Evolutionary conservation across 1,140 invertebrate species (phyloP).

Genomic region (Listronotus bonariensis): DNA sequence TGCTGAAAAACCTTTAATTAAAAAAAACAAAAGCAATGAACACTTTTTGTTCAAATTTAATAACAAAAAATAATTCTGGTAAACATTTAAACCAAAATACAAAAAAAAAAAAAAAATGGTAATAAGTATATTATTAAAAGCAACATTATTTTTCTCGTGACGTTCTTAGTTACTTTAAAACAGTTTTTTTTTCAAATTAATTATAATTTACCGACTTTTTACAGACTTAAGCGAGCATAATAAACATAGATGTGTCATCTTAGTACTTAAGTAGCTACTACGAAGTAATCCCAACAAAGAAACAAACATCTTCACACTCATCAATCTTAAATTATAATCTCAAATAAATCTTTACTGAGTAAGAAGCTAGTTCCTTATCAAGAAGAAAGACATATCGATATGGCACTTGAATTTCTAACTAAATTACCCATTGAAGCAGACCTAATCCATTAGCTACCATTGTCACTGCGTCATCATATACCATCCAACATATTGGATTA

Average conservation of each 20-base stretch:
- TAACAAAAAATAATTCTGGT: too few relatives aligned
- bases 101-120: too few relatives aligned
- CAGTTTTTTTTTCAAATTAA: neutral
- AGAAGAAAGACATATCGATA: conserved; percentile 34
- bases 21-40: too few relatives aligned
- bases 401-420: conserved; percentile 34
- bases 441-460: conserved; percentile 39
- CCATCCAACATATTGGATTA: conserved; percentile 34
- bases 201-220: neutral
- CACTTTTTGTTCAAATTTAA: too few relatives aligned
- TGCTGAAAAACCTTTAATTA: too few relatives aligned
- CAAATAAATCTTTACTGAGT: conserved; percentile 20
- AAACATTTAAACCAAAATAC: too few relatives aligned
- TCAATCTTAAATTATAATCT: conserved; percentile 37
- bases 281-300: conserved; percentile 9
- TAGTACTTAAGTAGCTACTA: conserved; percentile 26
- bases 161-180: neutral
- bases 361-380: conserved; percentile 25
- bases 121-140: too few relatives aligned
- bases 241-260: conserved; percentile 3
- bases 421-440: conserved; percentile 32
- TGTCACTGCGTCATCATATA: conserved; percentile 39
- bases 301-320: conserved; percentile 32
- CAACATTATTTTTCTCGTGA: too few relatives aligned
- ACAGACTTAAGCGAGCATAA: neutral